Base-by-base conservation (phyloP, 2,113 vertebrate genomes). In the Rhabdornis inornatus region DNA sequence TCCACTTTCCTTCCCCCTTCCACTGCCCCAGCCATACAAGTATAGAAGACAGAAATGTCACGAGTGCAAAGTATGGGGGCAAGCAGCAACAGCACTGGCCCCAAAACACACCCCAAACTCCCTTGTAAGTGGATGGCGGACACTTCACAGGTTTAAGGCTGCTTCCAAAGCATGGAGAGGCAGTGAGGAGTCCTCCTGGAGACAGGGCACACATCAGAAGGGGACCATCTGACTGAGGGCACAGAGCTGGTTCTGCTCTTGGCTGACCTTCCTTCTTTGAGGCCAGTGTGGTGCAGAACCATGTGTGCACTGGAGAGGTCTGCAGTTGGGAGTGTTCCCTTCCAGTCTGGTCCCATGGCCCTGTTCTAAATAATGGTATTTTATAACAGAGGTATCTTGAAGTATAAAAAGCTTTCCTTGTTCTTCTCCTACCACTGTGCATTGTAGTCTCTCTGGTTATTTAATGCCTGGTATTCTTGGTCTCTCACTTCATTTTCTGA, bases 361-460 rank as follows among this genome's bases (percentile, higher is more conserved):
- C 90, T 97, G 82, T 52, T 91, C 90, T 92, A 63, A 86, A 59
- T 90, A 45, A 19, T 80, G 93, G 85, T 94, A 82, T 74, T 95
- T 96, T 93, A 79, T 90, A 93, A 76, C 52, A 81, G 63, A 85
- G 59, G 83, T 56, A 90, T 87, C 92, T 77, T 86, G 68, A 92
- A 82, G 82, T 81, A 87, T 96, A 69, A 75, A 93, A 97, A 97
- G 91, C 97, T 97, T 98, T 98, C 97, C 96, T 96, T 91, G 75
- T 96, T 98, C 96, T 94, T 89, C 84, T 95, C n/a, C 30, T 95
- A 86, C 76, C 95, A 95, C 97, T 97, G 96, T 15, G 31, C 83
- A 22, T 91, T 91, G 83, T 94, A 93, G 90, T 93, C 74, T 96
- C 94, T 96, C 79, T 79, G 94, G 74, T 66, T 96, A 66, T 81